Base-by-base conservation (phyloP, 2,888 invertebrate species). In the Amphiduros pacificus region DNA sequence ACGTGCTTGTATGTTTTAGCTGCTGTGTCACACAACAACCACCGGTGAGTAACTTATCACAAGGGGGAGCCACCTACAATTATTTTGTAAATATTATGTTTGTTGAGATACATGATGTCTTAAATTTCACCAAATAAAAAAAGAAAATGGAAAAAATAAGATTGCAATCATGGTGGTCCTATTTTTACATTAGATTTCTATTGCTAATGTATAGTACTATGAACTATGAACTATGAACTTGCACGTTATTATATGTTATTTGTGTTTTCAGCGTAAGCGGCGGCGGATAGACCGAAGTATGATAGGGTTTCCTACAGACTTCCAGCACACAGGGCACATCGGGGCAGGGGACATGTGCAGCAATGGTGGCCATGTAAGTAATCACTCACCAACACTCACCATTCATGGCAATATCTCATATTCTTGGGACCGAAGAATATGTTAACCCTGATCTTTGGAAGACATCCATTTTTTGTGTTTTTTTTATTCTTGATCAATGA, bases 241-340 rank as follows among this genome's bases (percentile, higher is more conserved):
- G 9, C 36, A 36, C 9, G 36, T 9, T 36, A 11, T 36, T 11
- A 11, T 36, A 11, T 11, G 9, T 36, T 36, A 36, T 52, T 57
- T 62, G 14, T 62, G 59, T 22, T 56, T 68, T 71, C 76, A 77
- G 62, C 67, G 77, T 55, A 70, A 77, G 59, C 73, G 83, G 53
- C 74, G 80, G 60, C 75, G 85, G 62, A 85, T 87, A 71, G 87
- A 86, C 74, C 89, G 94, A 68, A 92, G 93, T 65, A 96, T 95
- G 95, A 97, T 97, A 78, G 92, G 96, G 36, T 89, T 89, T 71
- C 97, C 97, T 17, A 95, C 93, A 73, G 93, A 97, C 86, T 97
- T 97, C 83, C 90, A 92, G 78, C 97, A 97, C 83, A 95, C 95
- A 48, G 92, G 91, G 2, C 92, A 93, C 82, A 90, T 93, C 78